Base-by-base conservation (phyloP, 2,888 invertebrate genomes). In the Gortyna flavago region DNA sequence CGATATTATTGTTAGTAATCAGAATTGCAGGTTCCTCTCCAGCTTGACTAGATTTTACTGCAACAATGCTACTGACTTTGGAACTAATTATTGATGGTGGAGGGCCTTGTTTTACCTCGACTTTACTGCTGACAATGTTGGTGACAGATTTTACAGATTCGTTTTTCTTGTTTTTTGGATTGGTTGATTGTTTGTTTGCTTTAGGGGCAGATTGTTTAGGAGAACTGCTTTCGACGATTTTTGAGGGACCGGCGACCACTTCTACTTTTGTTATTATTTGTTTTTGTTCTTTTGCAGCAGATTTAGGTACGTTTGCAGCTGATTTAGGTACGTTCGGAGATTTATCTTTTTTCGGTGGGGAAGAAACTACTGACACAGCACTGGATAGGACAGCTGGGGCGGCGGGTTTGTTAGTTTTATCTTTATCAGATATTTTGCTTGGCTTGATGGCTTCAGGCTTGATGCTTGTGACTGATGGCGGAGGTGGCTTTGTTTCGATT, bases 1-100 rank as follows among this genome's bases (percentile, higher is more conserved):
- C 98, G 61, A 98, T 97, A 90, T 98, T 98, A 90, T 98, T 98
- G 79, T 98, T 98, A 25, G 97, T 95, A 44, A 97, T 96, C 69
- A 97, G 93, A 65, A 97, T 97, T 29, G 97, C 97, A 80, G 97
- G 97, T 86, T 97, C 97, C 71, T 97, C 97, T 64, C 95, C 94
- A 61, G 88, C 80, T 89, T 93, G 91, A 86, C 94, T 93, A 2
- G 97, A 95, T 87, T 96, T 96, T 38, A 97, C 93, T 93, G 97
- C 97, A 62, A 97, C 96, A 68, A 97, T 93, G 85, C 97, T 97
- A 48, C 97, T 97, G 64, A 97, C 89, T 87, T 97, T 96, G 6
- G 95, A 92, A 83, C 90, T 93, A n/a, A 94, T 87, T 44, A 93
- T 88, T 9, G 94, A 91, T 11, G 92, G 91, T 38, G 94, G 90